Evolutionary conservation across 1,140 invertebrate genomes (phyloP).

Genomic region (Onthophagus taurus): DNA sequence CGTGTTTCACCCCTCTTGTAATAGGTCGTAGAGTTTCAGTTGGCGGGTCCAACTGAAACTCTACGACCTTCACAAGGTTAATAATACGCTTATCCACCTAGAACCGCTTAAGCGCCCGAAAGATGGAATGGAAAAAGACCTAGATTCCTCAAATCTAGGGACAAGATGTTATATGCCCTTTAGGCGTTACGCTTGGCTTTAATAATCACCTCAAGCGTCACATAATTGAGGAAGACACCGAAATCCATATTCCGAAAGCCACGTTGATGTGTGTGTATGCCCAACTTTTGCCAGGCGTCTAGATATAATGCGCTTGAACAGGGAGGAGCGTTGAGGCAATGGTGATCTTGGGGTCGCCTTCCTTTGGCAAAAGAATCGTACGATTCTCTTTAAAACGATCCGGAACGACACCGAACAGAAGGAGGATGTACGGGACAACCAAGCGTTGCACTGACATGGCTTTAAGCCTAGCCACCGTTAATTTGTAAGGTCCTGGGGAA

Average conservation of each 20-base stretch:
- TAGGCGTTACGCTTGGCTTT: not conserved
- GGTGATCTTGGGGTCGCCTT: not conserved
- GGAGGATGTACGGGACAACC: not conserved
- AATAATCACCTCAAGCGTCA: not conserved
- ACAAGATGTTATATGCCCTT: not conserved
- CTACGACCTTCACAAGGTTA: constrained; percentile 22
- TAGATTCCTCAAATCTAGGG: not conserved
- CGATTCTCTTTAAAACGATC: not conserved
- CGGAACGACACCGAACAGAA: not conserved
- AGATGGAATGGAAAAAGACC: constrained; percentile 16
- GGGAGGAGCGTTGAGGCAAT: not conserved
- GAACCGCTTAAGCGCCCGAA: constrained; percentile 16
- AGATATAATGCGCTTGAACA: not conserved
- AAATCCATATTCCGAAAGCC: not conserved
- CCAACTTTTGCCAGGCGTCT: not conserved
- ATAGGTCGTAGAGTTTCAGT: constrained; percentile 19
- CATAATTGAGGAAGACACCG: not conserved
- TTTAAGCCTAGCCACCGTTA: not conserved
- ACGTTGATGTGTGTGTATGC: not conserved
- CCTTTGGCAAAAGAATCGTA: constrained; percentile 3
- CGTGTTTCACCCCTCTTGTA: constrained; percentile 39
- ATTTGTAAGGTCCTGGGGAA: not conserved
- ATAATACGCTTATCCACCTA: constrained; percentile 17
- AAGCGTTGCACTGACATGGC: not conserved
- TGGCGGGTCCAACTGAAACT: constrained; percentile 13